Base-by-base conservation (phyloP, 2,888 invertebrate species). In the Drosophila cognata region DNA sequence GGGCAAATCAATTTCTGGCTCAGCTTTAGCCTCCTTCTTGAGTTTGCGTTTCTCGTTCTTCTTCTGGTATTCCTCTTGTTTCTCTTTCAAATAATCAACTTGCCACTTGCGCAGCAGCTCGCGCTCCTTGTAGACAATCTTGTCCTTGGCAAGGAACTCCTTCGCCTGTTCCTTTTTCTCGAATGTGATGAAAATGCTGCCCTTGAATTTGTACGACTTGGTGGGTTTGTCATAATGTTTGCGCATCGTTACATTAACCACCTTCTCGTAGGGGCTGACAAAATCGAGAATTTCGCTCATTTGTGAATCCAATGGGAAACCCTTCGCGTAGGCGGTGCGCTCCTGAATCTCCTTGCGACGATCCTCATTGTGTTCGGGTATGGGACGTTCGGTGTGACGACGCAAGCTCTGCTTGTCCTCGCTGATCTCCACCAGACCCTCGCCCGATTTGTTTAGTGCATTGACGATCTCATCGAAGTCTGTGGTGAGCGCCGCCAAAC, bases 151-250 rank as follows among this genome's bases (percentile, higher is more conserved):
- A 43, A 98, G 92, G 91, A 98, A 97, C 71, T 95, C 96, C 83
- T 97, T 95, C 4, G 98, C 97, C 91, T 95, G 95, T 63, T 98
- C 98, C 62, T 95, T 94, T 36, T 95, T 96, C 84, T 96, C 95
- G 93, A 99, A 99, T 7, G 97, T 96, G 13, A 96, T 95, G 93
- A 98, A 99, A 57, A 98, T 96, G 2, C 99, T 99, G 58, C 99
- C 99, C 94, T 99, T 98, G 91, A 98, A 98, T 71, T 95, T 92
- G 59, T 95, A 94, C 55, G 94, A 94, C 91, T 96, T 96, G 3
- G 95, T 94, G 1, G 94, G 93, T 78, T 95, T 95, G 81, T 96
- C 96, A 59, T 92, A 84, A 75, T 94, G 94, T 65, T 95, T 94
- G 57, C 94, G 93, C 94, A 95, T 95, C 2, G 94, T 94, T 16